Evolutionary conservation across 2,888 invertebrate species (phyloP).

Genomic region (Scotopteryx bipunctaria): DNA sequence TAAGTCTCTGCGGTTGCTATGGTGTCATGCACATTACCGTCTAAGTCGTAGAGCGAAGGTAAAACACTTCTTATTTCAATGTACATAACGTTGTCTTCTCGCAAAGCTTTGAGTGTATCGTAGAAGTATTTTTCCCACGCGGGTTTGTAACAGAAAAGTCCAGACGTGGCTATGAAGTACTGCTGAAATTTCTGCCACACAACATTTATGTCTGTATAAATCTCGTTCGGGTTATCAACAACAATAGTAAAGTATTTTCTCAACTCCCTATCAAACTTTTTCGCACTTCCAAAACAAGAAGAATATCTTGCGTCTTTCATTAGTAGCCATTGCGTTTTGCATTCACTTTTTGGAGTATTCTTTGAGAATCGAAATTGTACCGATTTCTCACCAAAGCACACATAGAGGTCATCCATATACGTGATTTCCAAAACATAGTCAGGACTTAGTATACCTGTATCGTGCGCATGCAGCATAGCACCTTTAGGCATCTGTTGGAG

Average conservation of each 20-base stretch:
- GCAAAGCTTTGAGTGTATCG: constrained; percentile 84
- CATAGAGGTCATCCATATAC: constrained; percentile 84
- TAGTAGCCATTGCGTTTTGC: constrained; percentile 72
- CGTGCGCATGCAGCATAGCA: constrained; percentile 87
- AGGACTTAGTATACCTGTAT: constrained; percentile 84
- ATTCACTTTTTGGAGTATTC: constrained; percentile 45
- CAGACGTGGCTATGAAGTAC: constrained; percentile 79
- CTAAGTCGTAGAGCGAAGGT: constrained; percentile 85
- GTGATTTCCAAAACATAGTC: constrained; percentile 86
- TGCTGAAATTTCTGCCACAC: constrained; percentile 84
- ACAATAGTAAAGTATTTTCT: constrained; percentile 81
- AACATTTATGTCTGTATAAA: constrained; percentile 79
- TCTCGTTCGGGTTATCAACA: constrained; percentile 67
- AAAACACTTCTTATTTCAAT: constrained; percentile 86
- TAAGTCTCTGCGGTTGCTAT: constrained; percentile 83
- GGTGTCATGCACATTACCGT: constrained; percentile 81
- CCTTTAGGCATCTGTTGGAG: constrained; percentile 90
- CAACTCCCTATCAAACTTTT: constrained; percentile 80
- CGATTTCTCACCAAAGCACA: constrained; percentile 64
- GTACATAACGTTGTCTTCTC: constrained; percentile 88
- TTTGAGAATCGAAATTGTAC: constrained; percentile 60
- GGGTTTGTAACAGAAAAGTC: constrained; percentile 84
- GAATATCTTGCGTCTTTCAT: constrained; percentile 74
- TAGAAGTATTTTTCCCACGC: constrained; percentile 87
- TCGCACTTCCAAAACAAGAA: constrained; percentile 61